Percentiles rank a stretch among this genome's conserved stretches.
These are phyloP conservation scores for Podabrus alpinus DNA, from an alignment of 2,888 invertebrate species.

Conservation along the genomic window DNA sequence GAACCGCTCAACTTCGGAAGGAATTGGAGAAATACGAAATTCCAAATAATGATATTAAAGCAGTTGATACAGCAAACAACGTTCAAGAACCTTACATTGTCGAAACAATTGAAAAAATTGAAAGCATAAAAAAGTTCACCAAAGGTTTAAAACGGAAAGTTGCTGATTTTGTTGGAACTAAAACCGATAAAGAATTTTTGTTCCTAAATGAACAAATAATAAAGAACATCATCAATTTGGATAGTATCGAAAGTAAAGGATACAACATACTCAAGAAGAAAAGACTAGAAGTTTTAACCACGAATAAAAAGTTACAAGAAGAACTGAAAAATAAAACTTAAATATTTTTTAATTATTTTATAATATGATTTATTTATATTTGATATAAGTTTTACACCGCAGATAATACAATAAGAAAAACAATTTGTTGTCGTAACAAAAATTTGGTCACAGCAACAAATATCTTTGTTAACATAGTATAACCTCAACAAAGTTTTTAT, in stretches of 20 bases:
- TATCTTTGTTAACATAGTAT: no score
- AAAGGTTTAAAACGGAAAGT: not conserved
- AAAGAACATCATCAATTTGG: not conserved
- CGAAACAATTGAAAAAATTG: not conserved
- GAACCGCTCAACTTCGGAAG: not conserved
- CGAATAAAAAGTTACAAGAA: not conserved
- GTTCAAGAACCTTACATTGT: not conserved
- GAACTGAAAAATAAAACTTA: constrained; percentile 1
- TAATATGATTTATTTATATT: not conserved
- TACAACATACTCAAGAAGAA: not conserved
- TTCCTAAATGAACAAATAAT: constrained; percentile 7
- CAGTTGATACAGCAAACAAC: not conserved
- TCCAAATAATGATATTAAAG: not conserved
- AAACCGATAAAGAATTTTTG: constrained; percentile 2
- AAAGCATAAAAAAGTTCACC: not conserved
- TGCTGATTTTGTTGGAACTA: not conserved
- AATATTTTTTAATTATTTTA: not conserved
- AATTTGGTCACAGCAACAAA: no score
- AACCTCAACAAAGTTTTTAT: no score
- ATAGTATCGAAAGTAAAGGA: constrained; percentile 8
- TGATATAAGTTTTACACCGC: not conserved
- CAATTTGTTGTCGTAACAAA: no score
- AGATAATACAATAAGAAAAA: no score
- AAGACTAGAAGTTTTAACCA: not conserved
- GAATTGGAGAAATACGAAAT: not conserved